Evolutionary conservation across 2,797 vertebrate genomes (phyloP), one percentile per base, ranked within the genome.

Genomic region (Chelidonichthys spinosus): DNA sequence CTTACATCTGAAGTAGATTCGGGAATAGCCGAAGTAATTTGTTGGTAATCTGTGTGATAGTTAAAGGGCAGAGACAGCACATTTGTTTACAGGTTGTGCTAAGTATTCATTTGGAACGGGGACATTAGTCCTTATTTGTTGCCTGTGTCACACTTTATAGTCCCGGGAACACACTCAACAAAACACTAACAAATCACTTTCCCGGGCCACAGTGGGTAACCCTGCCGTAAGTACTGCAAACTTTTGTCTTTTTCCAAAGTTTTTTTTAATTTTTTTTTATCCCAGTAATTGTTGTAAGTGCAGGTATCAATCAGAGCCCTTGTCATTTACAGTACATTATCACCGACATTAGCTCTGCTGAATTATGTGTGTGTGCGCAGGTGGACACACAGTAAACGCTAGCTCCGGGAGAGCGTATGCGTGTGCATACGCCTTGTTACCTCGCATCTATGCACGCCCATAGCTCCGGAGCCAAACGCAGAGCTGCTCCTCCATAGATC

Each of bases 281-380:
- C 86, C 88, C 83, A 81, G 91, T 94, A 93, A 95, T 93, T 94
- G 89, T 90, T 90, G 82, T 93, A 92, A 93, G 93, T 94, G 92
- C 89, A 89, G 78, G 89, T 92, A 94, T 95, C 93, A 94, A 94
- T 95, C 93, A 93, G 74, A 83, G 83, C 78, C 43, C 53, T 87
- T 91, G 93, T 90, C 92, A 92, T 94, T 95, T 95, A 93, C 89
- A 88, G 92, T 92, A 89, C 92, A 95, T 95, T 94, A 94, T 93
- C 91, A 84, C 90, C 87, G 88, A 88, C 91, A 93, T 93, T 94
- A 93, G 91, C 87, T 67, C 85, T 25, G 63, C 69, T 92, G 92
- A 94, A 90, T 94, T 92, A 94, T 93, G 87, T 87, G 84, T 60
- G 87, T 88, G 87, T 87, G 87, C 25, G 25, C 87, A 72, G 80